Evolutionary conservation across 2,888 invertebrate species (phyloP).

Genomic region (Achlya flavicornis): DNA sequence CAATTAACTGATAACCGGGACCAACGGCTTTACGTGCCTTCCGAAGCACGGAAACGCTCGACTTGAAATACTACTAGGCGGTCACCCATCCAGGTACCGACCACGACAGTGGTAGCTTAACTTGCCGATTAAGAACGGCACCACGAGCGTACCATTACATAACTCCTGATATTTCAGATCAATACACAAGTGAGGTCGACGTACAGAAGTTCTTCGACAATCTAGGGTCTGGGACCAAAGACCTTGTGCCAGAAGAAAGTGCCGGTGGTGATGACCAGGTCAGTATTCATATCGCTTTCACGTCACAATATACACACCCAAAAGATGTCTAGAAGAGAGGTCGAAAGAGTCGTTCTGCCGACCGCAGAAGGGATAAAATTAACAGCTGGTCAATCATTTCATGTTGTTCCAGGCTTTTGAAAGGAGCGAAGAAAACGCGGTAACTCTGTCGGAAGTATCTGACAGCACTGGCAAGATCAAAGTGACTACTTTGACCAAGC

Average conservation of each 20-base stretch:
- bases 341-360: too few relatives aligned
- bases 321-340: too few relatives aligned
- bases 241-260: conserved; percentile 88
- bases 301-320: too few relatives aligned
- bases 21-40: too few relatives aligned
- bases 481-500: conserved; percentile 88
- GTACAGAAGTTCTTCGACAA: conserved; percentile 90
- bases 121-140: too few relatives aligned
- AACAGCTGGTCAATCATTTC: background rate
- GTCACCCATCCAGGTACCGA: too few relatives aligned
- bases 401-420: conserved; percentile 83
- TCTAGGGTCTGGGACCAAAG: conserved; percentile 89
- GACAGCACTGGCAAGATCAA: conserved; percentile 87
- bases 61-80: too few relatives aligned
- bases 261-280: conserved; percentile 89
- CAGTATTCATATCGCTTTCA: background rate
- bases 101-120: too few relatives aligned
- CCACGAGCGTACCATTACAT: too few relatives aligned
- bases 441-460: conserved; percentile 86
- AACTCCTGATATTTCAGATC: conserved; percentile 69
- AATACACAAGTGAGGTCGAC: conserved; percentile 85
- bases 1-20: too few relatives aligned
- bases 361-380: too few relatives aligned
- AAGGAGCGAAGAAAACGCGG: conserved; percentile 85
- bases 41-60: too few relatives aligned